phyloP scores from a whole-genome alignment of 2,888 invertebrate species.

The Podabrus alpinus region DNA sequence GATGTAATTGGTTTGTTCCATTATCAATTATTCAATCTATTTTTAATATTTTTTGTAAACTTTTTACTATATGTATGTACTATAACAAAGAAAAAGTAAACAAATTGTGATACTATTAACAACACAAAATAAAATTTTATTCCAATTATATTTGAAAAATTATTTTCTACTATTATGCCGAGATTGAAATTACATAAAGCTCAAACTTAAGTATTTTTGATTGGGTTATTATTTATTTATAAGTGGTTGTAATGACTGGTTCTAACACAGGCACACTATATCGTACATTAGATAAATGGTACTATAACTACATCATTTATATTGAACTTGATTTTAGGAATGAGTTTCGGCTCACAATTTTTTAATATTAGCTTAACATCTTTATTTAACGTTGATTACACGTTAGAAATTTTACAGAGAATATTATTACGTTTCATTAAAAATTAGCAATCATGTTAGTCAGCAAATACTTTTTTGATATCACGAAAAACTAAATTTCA shows the following conservation, averaged over 20 bases:
- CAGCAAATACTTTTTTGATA: neutral
- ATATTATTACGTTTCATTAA: neutral
- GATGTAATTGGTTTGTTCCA: neutral
- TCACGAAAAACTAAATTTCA: neutral
- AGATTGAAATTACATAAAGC: neutral
- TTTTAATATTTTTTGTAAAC: neutral
- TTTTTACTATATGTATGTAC: neutral
- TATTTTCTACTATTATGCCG: neutral
- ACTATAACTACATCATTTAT: constrained; percentile 19
- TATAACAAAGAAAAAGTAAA: neutral
- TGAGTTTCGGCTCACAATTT: neutral
- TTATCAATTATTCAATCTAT: neutral
- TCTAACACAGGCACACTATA: constrained; percentile 24
- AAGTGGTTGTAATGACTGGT: constrained; percentile 16
- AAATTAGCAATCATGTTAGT: neutral
- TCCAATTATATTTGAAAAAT: neutral
- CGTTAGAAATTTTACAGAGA: neutral
- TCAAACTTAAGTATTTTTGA: neutral
- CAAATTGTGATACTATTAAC: neutral
- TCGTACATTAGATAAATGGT: constrained; percentile 23
- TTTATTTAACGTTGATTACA: neutral
- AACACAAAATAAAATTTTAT: neutral
- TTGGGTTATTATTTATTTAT: neutral
- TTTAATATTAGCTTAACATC: neutral
- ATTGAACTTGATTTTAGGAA: constrained; percentile 2